Evolutionary conservation across 35 echinoderm and acorn worm genomes (phyloP), one percentile per base, ranked within the genome.

Genomic region (Amphiura filiformis): DNA sequence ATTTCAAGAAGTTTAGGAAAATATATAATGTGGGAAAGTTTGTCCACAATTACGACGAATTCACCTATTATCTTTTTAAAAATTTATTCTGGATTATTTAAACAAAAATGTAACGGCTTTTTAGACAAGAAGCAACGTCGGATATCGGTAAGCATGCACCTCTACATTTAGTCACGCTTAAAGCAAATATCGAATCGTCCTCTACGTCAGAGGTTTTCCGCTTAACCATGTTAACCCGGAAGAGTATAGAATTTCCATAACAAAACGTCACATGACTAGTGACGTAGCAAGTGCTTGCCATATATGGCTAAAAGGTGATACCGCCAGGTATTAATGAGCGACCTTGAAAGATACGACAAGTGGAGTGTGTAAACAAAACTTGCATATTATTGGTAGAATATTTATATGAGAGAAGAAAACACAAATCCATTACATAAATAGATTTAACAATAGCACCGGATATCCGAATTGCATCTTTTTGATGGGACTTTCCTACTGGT

Each of bases 201-300:
- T 13, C 61, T 70, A 70, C 61, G 61, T 70, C 61, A 70, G 7
- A 23, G 26, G 61, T 30, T 70, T 70, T 70, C 61, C 61, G 61
- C 61, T 70, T 70, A 70, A 70, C 61, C 61, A 5, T 5, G 61
- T 70, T 70, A 70, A 70, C 61, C 61, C 61, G 61, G 61, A 26
- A 70, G 17, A 70, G 4, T 70, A 70, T 70, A 15, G 28, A 11
- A 70, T 70, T 70, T 26, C 61, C 61, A 70, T 70, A 70, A 70
- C 61, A 70, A 70, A 47, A 70, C 28, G 61, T 70, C 61, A 70
- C 61, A 70, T 70, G 61, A 70, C 61, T n/a, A n/a, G 26, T 70
- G 9, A 70, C 61, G 61, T 70, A 70, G 61, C 61, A 52, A 26
- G 61, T 70, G 26, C 17, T 70, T 70, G 15, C 61, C 61, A 70